Evolutionary conservation across 2,113 vertebrate genomes (phyloP).

Genomic region (Eulacestoma nigropectus): DNA sequence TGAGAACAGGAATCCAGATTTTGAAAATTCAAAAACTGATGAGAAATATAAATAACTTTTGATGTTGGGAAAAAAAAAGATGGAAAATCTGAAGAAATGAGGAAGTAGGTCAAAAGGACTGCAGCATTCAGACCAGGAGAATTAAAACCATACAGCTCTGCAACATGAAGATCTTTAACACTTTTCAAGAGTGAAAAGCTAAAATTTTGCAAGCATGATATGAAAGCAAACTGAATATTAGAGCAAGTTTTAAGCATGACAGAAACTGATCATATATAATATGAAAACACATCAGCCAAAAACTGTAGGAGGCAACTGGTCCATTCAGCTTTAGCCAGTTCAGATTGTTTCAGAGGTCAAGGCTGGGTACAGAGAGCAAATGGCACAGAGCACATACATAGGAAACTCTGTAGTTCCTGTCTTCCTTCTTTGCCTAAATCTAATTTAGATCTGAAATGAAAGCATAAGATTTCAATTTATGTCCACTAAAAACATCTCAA

Average conservation of each 20-base stretch:
- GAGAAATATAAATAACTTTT: neutral
- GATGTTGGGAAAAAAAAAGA: neutral
- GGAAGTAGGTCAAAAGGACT: neutral
- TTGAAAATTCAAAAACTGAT: neutral
- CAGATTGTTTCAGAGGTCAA: neutral
- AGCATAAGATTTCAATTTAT: neutral
- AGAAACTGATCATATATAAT: neutral
- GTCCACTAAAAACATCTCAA: neutral
- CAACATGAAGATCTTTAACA: neutral
- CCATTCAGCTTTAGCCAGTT: neutral
- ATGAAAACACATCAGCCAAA: neutral
- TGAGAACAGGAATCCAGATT: neutral
- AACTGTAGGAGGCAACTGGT: neutral
- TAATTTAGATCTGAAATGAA: neutral
- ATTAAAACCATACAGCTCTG: neutral
- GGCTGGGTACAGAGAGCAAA: neutral
- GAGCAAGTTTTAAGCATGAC: neutral
- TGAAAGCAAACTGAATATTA: neutral
- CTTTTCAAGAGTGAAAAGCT: neutral
- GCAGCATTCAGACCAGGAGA: neutral
- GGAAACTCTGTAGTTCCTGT: neutral
- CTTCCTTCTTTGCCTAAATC: neutral
- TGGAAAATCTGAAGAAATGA: neutral
- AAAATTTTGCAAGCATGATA: neutral
- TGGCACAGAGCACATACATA: accelerated